Evolutionary conservation across 2,888 invertebrate genomes (phyloP).

Genomic region (Amiota minor): DNA sequence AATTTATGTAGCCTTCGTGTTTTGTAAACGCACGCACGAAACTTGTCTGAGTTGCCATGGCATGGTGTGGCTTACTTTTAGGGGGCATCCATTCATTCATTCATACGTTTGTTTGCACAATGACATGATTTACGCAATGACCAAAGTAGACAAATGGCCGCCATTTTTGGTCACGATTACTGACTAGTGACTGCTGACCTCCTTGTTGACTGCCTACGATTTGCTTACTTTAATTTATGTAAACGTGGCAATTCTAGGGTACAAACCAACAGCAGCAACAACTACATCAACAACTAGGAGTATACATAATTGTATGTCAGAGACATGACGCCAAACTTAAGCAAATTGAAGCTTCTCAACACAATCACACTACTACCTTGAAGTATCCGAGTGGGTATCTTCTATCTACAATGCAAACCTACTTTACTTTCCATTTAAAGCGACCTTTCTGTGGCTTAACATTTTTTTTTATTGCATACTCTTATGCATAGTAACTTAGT

Average conservation of each 20-base stretch:
- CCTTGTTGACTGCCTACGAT: not conserved
- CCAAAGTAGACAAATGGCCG: conserved; percentile 18
- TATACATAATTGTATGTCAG: not conserved
- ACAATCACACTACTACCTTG: not conserved
- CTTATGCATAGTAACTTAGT: not conserved
- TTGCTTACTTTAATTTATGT: conserved; percentile 15
- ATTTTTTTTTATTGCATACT: conserved; percentile 22
- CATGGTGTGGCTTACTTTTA: not conserved
- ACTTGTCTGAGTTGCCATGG: not conserved
- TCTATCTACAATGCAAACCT: not conserved
- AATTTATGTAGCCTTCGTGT: too few relatives aligned
- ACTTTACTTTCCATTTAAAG: not conserved
- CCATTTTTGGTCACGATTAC: not conserved
- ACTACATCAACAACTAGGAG: not conserved
- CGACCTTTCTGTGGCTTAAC: conserved; percentile 21
- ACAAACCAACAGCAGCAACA: not conserved
- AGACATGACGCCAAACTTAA: not conserved
- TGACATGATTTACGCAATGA: conserved; percentile 23
- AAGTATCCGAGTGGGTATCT: not conserved
- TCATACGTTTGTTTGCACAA: not conserved
- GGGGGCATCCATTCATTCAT: not conserved
- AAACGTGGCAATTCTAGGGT: not conserved
- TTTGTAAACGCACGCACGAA: not conserved
- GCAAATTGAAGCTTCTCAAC: not conserved
- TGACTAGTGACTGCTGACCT: conserved; percentile 11